Evolutionary conservation across 2,113 vertebrate genomes (phyloP).

Genomic region (Emydura subglobosa): DNA sequence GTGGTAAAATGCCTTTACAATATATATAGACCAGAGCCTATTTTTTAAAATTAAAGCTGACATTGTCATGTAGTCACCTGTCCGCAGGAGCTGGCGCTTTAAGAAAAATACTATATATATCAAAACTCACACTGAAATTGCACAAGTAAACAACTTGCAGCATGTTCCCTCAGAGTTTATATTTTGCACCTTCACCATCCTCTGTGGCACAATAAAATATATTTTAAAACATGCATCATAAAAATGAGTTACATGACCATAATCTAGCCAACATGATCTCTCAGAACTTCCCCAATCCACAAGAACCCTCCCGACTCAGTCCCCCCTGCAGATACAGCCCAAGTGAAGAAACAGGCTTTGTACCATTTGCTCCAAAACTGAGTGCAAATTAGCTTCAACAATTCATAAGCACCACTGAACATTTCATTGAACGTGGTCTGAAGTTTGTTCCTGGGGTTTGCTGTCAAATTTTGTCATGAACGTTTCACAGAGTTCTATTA

Average conservation of each 20-base stretch:
- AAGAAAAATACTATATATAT: background rate
- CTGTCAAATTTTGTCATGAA: background rate
- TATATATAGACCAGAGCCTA: background rate
- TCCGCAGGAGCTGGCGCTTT: background rate
- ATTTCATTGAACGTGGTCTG: background rate
- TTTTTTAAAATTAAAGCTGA: background rate
- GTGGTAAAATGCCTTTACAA: background rate
- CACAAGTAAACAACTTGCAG: background rate
- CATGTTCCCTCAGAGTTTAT: background rate
- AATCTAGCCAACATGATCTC: background rate
- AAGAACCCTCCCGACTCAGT: background rate
- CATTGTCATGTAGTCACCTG: rapidly evolving
- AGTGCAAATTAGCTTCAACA: background rate
- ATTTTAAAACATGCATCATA: background rate
- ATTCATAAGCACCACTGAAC: background rate
- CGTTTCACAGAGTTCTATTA: background rate
- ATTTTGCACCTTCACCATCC: background rate
- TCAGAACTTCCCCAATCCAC: background rate
- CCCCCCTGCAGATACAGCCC: background rate
- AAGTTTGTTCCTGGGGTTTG: background rate
- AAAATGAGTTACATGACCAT: background rate
- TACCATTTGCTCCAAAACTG: background rate
- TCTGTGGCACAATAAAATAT: background rate
- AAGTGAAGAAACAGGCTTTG: background rate
- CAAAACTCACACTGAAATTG: background rate